Conservation (phyloP, 2,888 invertebrate species). For the Microctonus aethiopoides region DNA sequence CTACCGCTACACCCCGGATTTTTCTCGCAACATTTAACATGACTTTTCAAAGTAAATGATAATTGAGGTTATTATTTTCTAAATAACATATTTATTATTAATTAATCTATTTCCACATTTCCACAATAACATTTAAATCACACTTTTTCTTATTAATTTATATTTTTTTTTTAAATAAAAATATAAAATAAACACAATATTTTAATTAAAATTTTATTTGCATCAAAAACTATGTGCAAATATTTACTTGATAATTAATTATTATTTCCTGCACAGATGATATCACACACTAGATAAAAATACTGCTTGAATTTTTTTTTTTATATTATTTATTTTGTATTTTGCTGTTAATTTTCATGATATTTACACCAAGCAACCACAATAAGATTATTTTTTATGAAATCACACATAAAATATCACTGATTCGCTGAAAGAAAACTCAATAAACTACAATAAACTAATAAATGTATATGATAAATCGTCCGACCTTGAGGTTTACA, state of each 20-base stretch:
- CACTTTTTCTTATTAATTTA: too few relatives aligned
- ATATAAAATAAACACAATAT: not conserved
- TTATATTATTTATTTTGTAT: not conserved
- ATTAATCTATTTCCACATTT: not conserved
- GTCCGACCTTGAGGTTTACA: not conserved
- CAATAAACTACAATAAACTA: too few relatives aligned
- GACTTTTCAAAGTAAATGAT: not conserved
- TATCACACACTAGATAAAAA: too few relatives aligned
- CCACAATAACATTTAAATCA: not conserved
- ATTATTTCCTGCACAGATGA: not conserved
- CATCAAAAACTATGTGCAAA: not conserved
- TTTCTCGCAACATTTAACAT: constrained; percentile 16
- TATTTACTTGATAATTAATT: not conserved
- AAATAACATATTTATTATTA: too few relatives aligned
- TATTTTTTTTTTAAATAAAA: not conserved
- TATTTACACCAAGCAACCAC: not conserved
- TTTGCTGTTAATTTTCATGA: not conserved
- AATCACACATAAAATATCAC: not conserved
- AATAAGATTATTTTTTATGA: not conserved
- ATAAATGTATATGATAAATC: too few relatives aligned
- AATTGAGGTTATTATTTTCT: not conserved
- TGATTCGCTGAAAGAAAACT: not conserved
- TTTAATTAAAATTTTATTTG: not conserved
- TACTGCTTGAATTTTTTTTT: too few relatives aligned
- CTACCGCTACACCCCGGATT: constrained; percentile 12